These are phyloP conservation scores for Alethe castanea DNA, from an alignment of 2,113 vertebrate genomes.

Conservation along the genomic window DNA sequence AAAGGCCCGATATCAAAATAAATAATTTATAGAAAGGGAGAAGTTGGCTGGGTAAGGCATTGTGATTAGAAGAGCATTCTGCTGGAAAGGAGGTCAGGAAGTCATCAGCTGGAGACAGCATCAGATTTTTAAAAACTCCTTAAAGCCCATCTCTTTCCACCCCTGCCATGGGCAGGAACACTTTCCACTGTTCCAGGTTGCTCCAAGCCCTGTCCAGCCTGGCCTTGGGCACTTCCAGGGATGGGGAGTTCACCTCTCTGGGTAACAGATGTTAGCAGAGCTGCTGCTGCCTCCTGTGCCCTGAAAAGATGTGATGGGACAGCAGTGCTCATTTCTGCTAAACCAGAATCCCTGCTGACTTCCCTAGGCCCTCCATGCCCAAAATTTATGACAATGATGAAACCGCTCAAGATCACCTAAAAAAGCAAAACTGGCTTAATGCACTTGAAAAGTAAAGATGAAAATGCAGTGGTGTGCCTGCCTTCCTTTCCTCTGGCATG, in stretches of 20 bases:
- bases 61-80: slow-evolving; percentile 40
- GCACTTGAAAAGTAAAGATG: background rate
- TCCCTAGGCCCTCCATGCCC: rapidly evolving
- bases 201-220: background rate
- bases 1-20: slow-evolving; percentile 38
- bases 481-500: background rate
- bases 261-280: background rate
- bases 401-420: background rate
- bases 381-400: background rate
- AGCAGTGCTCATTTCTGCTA: background rate
- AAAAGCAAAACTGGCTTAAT: background rate
- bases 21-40: slow-evolving; percentile 35
- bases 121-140: background rate
- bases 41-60: background rate
- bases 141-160: background rate
- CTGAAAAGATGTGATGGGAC: background rate
- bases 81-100: slow-evolving; percentile 36
- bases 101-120: background rate
- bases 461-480: background rate
- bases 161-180: background rate
- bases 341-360: background rate
- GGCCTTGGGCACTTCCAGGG: background rate
- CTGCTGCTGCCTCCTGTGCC: background rate
- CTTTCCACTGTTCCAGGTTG: background rate
- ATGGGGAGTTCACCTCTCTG: background rate